Percentiles rank a stretch among this genome's conserved stretches.
Evolutionary conservation across 2,888 invertebrate species (phyloP).

Genomic region (Pilophorus perplexus): DNA sequence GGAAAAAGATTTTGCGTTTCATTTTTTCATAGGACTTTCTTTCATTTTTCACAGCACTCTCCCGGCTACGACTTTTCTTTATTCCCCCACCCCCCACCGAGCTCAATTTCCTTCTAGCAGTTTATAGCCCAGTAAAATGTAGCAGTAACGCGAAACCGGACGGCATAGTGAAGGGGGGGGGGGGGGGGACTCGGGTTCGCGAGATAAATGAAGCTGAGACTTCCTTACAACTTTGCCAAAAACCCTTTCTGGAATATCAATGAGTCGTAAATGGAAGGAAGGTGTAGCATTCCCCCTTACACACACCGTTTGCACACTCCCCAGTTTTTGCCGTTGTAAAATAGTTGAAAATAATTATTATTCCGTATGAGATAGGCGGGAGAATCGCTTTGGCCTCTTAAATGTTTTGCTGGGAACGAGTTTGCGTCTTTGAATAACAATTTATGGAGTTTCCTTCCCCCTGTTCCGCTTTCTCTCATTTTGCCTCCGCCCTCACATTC

Average conservation of each 20-base stretch:
- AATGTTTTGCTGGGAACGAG: conserved; percentile 18
- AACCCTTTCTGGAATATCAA: conserved; percentile 33
- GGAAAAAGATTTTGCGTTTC: too few species aligned
- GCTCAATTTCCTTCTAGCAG: too few species aligned
- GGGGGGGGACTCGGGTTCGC: too few species aligned
- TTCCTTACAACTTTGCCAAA: conserved; percentile 32
- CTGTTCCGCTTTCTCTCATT: too few species aligned
- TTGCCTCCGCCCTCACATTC: too few species aligned
- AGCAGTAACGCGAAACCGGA: too few species aligned
- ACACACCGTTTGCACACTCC: background rate
- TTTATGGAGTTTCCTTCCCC: too few species aligned
- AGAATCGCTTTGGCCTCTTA: conserved; percentile 20
- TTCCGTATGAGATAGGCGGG: conserved; percentile 22
- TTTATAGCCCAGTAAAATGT: conserved; percentile 26
- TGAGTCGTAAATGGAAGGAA: conserved; percentile 14
- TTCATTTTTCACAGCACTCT: background rate
- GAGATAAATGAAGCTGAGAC: conserved; percentile 35
- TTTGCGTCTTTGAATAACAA: conserved; percentile 31
- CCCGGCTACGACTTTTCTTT: conserved; percentile 5
- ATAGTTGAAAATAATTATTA: conserved; percentile 33
- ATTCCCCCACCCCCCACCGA: too few species aligned
- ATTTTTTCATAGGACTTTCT: too few species aligned
- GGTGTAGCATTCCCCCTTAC: background rate
- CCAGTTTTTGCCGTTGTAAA: conserved; percentile 4
- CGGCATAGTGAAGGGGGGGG: too few species aligned